A percentile compares a stretch with the other conserved stretches of the same genome.
Evolutionary conservation across 2,113 vertebrate genomes (phyloP).

Genomic region (Pelecanoides urinatrix): DNA sequence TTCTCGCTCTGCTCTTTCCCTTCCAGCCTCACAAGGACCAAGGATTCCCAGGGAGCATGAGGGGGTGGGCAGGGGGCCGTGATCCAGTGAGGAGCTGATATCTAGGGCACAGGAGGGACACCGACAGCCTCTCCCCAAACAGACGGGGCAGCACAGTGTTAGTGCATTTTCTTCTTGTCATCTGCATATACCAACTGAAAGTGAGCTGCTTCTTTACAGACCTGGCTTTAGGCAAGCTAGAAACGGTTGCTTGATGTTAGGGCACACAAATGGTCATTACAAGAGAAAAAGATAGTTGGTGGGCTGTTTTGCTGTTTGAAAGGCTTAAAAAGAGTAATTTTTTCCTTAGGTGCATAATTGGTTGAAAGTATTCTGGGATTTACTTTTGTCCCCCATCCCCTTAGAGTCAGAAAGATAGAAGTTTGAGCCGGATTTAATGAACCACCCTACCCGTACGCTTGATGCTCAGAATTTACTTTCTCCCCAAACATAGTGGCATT

Average conservation of each 20-base stretch:
- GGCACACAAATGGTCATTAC: too few species aligned
- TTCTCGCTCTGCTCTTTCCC: not conserved
- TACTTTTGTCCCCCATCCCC: not conserved
- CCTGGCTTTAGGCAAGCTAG: not conserved
- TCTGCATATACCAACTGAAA: not conserved
- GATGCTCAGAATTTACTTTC: not conserved
- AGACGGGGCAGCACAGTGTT: not conserved
- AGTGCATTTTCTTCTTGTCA: not conserved
- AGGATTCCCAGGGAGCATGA: not conserved
- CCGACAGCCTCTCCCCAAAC: not conserved
- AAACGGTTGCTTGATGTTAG: not conserved
- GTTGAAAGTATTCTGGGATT: not conserved
- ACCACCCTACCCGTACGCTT: rapidly evolving
- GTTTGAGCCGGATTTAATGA: not conserved
- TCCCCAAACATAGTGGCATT: not conserved
- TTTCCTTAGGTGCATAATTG: not conserved
- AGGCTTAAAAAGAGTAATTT: not conserved
- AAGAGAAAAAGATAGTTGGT: not conserved
- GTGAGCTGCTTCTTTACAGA: not conserved
- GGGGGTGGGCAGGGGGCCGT: rapidly evolving
- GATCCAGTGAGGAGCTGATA: not conserved
- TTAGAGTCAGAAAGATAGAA: not conserved
- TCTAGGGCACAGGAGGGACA: not conserved
- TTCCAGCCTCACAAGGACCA: not conserved
- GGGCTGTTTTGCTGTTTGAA: not conserved